phyloP scores from a whole-genome alignment of 2,113 vertebrate genomes.

The Meleagris gallopavo region DNA sequence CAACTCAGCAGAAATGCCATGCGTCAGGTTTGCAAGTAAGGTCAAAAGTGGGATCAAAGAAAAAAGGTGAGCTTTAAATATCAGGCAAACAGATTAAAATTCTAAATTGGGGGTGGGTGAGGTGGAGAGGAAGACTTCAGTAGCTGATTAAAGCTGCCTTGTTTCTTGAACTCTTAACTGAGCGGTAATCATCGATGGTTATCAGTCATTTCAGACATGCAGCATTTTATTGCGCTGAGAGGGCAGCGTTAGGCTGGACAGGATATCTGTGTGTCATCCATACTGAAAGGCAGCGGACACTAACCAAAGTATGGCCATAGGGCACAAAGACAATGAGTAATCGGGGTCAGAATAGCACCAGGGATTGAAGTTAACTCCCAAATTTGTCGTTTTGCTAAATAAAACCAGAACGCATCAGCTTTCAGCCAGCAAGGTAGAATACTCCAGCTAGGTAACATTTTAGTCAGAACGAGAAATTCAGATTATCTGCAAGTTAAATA shows the following conservation, averaged over 20 bases:
- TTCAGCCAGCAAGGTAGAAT: neutral
- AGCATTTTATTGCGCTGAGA: conserved; percentile 51
- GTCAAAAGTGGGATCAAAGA: neutral
- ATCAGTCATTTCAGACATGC: conserved; percentile 45
- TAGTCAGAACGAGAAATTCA: conserved; percentile 21
- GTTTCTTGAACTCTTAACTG: conserved; percentile 8
- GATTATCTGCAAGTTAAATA: conserved; percentile 54
- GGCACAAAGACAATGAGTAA: conserved; percentile 6
- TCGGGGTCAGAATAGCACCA: neutral
- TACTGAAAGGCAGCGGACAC: conserved; percentile 36
- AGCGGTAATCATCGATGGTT: neutral
- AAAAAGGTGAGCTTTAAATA: neutral
- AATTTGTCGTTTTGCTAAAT: neutral
- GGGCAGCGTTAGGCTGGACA: conserved; percentile 37
- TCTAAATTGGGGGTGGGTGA: neutral
- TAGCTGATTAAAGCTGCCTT: neutral
- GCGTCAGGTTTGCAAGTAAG: neutral
- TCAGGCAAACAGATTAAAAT: neutral
- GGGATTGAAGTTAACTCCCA: neutral
- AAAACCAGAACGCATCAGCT: neutral
- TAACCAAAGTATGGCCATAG: conserved; percentile 26
- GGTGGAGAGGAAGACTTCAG: neutral
- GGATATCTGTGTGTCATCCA: conserved; percentile 38
- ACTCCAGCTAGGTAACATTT: neutral
- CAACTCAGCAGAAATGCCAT: rapidly evolving